Conservation (phyloP, 2,113 vertebrate genomes). For the Microcebus ravelobensis region DNA sequence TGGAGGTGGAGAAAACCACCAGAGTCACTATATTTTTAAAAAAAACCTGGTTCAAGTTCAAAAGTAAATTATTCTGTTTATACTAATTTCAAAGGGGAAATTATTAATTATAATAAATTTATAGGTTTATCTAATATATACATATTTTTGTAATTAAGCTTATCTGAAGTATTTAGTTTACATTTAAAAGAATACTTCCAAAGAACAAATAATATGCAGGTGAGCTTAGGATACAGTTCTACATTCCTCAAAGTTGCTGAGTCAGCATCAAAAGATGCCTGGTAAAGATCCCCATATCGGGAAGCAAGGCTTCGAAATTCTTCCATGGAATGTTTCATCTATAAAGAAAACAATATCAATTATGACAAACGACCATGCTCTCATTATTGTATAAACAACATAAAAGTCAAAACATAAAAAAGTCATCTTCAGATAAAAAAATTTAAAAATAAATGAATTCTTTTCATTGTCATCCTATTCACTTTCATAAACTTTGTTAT, state of each 20-base stretch:
- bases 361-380: constrained; percentile 20
- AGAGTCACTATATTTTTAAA: neutral
- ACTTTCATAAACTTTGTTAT: constrained; percentile 18
- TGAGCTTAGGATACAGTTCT: constrained; percentile 94
- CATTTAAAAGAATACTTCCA: neutral
- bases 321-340: constrained; percentile 99
- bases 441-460: neutral
- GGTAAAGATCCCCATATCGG: constrained; percentile 96
- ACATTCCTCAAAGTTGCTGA: constrained; percentile 95
- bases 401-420: neutral
- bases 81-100: constrained; percentile 8
- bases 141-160: constrained; percentile 4
- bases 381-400: neutral
- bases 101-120: constrained; percentile 30
- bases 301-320: constrained; percentile 94
- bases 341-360: constrained; percentile 13
- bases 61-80: neutral
- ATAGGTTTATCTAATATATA: neutral
- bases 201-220: neutral
- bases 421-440: neutral
- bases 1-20: neutral
- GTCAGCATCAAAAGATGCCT: constrained; percentile 98
- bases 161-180: neutral
- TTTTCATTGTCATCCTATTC: neutral
- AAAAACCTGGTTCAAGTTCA: neutral